Evolutionary conservation across 2,888 invertebrate genomes (phyloP).

Genomic region (Sericinus montela): DNA sequence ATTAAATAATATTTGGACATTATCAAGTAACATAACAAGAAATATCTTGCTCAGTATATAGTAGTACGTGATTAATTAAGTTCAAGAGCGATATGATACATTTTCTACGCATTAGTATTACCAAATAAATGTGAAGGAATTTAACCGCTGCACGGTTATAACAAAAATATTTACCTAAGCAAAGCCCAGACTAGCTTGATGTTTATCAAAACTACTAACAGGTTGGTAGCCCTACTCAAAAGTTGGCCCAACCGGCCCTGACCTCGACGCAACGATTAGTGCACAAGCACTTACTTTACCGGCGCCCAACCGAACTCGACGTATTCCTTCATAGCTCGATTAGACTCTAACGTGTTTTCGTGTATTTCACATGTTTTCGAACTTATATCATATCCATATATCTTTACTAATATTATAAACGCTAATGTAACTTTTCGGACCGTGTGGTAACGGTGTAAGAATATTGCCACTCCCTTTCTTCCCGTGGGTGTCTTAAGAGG

Average conservation of each 20-base stretch:
- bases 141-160: background rate
- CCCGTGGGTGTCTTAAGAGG: too few relatives aligned
- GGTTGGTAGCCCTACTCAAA: background rate
- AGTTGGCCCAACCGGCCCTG: slow-evolving; percentile 1
- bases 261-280: slow-evolving; percentile 9
- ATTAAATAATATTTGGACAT: too few relatives aligned
- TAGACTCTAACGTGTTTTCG: background rate
- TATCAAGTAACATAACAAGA: background rate
- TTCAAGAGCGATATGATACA: background rate
- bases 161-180: too few relatives aligned
- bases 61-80: too few relatives aligned
- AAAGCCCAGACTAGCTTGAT: too few relatives aligned
- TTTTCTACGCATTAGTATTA: background rate
- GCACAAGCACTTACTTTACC: slow-evolving; percentile 7
- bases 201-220: background rate
- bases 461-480: too few relatives aligned
- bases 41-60: too few relatives aligned
- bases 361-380: slow-evolving; percentile 6
- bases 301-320: background rate
- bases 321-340: background rate
- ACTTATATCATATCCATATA: too few relatives aligned
- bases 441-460: too few relatives aligned
- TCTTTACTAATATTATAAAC: too few relatives aligned
- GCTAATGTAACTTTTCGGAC: too few relatives aligned
- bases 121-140: background rate